Percentiles rank a stretch among this genome's conserved stretches.
Evolutionary conservation across 1,140 invertebrate genomes (phyloP).

Genomic region (Scaptodrosophila lebanonensis): DNA sequence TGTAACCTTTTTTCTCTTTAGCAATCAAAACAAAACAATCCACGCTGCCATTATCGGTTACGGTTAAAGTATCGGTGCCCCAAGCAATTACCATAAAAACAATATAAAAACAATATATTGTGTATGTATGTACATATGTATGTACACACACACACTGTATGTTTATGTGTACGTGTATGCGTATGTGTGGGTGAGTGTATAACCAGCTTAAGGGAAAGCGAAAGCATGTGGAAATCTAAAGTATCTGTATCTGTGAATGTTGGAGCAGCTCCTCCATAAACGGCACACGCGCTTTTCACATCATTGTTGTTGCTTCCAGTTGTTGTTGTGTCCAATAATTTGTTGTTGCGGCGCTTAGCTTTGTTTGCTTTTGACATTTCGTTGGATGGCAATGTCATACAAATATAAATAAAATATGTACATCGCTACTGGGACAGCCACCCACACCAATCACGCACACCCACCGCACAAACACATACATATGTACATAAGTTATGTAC

Average conservation of each 20-base stretch:
- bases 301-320: constrained; percentile 31
- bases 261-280: constrained; percentile 29
- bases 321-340: constrained; percentile 14
- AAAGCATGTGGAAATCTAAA: constrained; percentile 53
- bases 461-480: constrained; percentile 25
- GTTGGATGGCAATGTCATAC: constrained; percentile 66
- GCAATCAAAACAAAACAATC: too few species aligned
- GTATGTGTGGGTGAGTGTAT: too few species aligned
- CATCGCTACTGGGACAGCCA: constrained; percentile 22
- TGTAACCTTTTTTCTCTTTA: too few species aligned
- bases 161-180: too few species aligned
- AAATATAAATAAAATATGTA: constrained; percentile 61
- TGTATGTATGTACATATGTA: too few species aligned
- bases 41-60: too few species aligned
- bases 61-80: too few species aligned
- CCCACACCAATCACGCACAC: constrained; percentile 50
- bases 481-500: too few species aligned
- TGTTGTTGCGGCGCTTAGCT: constrained; percentile 42
- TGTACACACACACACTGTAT: too few species aligned
- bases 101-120: too few species aligned
- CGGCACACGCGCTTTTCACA: constrained; percentile 48
- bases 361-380: constrained; percentile 70
- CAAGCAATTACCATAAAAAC: too few species aligned
- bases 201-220: constrained; percentile 24
- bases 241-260: constrained; percentile 38